Conservation (phyloP, 2,113 vertebrate species). For the Sebastes fasciatus region DNA sequence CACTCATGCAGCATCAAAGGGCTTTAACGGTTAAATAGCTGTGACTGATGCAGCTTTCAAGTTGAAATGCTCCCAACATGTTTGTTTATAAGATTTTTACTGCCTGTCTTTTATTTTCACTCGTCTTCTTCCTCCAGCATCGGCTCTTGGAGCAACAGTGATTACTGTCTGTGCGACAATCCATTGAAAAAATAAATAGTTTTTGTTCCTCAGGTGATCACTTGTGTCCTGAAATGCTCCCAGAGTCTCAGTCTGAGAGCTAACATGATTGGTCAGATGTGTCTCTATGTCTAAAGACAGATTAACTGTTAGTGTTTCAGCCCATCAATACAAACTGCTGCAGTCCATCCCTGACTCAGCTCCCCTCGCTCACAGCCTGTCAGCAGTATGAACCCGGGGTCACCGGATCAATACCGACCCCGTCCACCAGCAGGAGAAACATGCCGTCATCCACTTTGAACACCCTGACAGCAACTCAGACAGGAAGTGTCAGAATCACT, state of each 20-base stretch:
- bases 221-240: background rate
- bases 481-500: background rate
- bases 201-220: background rate
- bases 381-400: constrained; percentile 32
- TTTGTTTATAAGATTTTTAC: background rate
- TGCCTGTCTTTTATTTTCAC: background rate
- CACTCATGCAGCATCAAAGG: background rate
- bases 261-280: background rate
- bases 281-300: background rate
- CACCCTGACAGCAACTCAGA: background rate
- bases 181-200: background rate
- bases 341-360: constrained; percentile 39
- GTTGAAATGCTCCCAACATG: background rate
- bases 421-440: constrained; percentile 16
- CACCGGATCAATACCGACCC: constrained; percentile 21
- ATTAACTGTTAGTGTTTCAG: constrained; percentile 11
- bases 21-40: background rate
- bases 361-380: constrained; percentile 1
- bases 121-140: background rate
- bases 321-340: constrained; percentile 23
- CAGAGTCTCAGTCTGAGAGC: background rate
- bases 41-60: background rate
- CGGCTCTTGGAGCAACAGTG: background rate
- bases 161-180: background rate
- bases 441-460: background rate